Conservation (phyloP, 2,888 invertebrate species). For the Drosophila mimica region DNA sequence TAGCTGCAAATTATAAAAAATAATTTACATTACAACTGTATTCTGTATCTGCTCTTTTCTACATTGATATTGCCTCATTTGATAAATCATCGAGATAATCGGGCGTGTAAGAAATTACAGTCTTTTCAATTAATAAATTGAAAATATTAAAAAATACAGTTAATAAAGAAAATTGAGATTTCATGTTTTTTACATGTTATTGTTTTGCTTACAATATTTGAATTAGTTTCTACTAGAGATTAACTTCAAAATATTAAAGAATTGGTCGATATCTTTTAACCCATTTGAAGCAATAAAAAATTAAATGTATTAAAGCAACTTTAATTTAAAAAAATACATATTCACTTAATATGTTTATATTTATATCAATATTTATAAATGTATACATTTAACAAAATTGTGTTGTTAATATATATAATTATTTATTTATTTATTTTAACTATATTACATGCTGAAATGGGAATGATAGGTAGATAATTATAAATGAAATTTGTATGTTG, state of each 20-base stretch:
- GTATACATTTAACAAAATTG: neutral
- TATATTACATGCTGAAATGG: neutral
- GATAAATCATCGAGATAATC: too few relatives aligned
- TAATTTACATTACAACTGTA: too few relatives aligned
- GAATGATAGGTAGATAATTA: neutral
- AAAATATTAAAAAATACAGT: neutral
- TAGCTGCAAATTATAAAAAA: neutral
- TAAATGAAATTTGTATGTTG: fast-evolving
- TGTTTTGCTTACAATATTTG: too few relatives aligned
- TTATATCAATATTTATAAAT: neutral
- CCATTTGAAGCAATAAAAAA: too few relatives aligned
- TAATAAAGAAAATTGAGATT: neutral
- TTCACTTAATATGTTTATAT: neutral
- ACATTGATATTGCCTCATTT: too few relatives aligned
- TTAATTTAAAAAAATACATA: too few relatives aligned
- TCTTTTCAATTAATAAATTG: neutral
- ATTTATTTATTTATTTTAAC: neutral
- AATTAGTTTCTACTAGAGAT: neutral
- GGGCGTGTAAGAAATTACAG: neutral
- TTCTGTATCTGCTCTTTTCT: too few relatives aligned
- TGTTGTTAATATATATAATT: neutral
- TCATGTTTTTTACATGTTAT: too few relatives aligned
- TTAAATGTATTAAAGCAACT: too few relatives aligned
- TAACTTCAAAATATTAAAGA: neutral
- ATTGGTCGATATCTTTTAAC: neutral